Conservation (phyloP, 2,113 vertebrate species). For the Trochalopteron elliotii region DNA sequence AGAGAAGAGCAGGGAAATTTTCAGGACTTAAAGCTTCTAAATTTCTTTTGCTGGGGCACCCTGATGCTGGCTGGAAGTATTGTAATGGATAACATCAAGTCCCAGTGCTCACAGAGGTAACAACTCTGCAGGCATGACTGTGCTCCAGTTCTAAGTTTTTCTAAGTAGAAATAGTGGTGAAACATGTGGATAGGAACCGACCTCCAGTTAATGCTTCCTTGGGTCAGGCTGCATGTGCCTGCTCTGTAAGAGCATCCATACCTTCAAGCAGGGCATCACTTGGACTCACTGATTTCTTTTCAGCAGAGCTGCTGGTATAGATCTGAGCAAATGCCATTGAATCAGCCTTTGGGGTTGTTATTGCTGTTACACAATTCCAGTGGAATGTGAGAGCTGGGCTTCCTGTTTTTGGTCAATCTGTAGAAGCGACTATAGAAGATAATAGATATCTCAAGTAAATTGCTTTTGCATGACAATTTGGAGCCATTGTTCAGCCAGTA, state of each 20-base stretch:
- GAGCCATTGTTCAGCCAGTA: not conserved
- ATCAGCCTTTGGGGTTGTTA: slow-evolving; percentile 33
- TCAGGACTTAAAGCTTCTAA: not conserved
- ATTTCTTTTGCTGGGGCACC: not conserved
- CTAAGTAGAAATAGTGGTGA: not conserved
- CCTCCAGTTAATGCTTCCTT: not conserved
- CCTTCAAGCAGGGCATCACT: not conserved
- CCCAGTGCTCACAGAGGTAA: not conserved
- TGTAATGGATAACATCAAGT: not conserved
- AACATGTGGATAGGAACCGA: not conserved
- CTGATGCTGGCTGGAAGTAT: not conserved
- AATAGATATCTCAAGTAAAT: slow-evolving; percentile 34
- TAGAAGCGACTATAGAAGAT: slow-evolving; percentile 30
- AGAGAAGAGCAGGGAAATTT: not conserved
- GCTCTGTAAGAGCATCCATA: not conserved
- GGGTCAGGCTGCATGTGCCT: not conserved
- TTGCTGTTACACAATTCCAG: slow-evolving; percentile 63
- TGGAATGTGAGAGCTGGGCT: slow-evolving; percentile 58
- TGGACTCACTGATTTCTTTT: not conserved
- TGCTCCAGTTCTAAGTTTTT: not conserved
- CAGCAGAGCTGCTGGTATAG: not conserved
- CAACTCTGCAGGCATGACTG: not conserved
- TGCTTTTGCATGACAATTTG: slow-evolving; percentile 1
- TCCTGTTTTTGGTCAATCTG: slow-evolving; percentile 60
- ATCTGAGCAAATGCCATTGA: not conserved